Base-by-base conservation (phyloP, 2,797 vertebrate genomes). In the Propithecus deckenii region DNA sequence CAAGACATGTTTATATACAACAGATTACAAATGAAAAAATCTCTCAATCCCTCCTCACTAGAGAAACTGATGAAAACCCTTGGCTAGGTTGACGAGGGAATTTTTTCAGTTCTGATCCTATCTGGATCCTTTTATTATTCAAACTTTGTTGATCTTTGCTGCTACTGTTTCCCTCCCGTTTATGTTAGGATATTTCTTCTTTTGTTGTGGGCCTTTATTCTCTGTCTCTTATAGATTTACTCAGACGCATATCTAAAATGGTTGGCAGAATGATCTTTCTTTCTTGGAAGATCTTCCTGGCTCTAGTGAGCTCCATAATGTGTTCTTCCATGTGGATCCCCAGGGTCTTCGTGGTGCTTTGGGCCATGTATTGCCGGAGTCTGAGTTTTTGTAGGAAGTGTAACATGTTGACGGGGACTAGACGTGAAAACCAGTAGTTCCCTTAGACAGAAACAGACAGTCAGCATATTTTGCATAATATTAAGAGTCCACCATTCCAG, bases 61-160 rank as follows among this genome's bases (percentile, higher is more conserved):
- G 46, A 35, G 35, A 96, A 89, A 91, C 48, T 86, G n/a, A 86
- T 41, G n/a, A 93, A 67, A 84, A 92, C 6, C 50, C 30, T 89
- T 86, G 63, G 15, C 28, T 52, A 52, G 52, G 25, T 57, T 74
- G 59, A 7, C 35, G 8, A 88, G 38, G 41, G 65, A 35, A 52
- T 12, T 75, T 91, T 96, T 97, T 43, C 18, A 72, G 18, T 89
- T 94, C 84, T 83, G 63, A 69, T 55, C 23, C 71, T 59, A 11
- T 25, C 41, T 76, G 15, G 17, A 91, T 88, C 15, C 43, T 87
- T 69, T 76, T 87, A 75, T 61, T 85, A n/a, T 0, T 72, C 79
- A 91, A 63, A 65, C 10, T 46, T 43, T 85, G 35, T 74, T 67
- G 13, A 72, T 72, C 3, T 91, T 85, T 71, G 28, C 28, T 95